A percentile compares a stretch with the other conserved stretches of the same genome.
These are phyloP conservation scores for Stenchaetothrips biformis DNA, from an alignment of 2,888 invertebrate genomes.

Conservation along the genomic window DNA sequence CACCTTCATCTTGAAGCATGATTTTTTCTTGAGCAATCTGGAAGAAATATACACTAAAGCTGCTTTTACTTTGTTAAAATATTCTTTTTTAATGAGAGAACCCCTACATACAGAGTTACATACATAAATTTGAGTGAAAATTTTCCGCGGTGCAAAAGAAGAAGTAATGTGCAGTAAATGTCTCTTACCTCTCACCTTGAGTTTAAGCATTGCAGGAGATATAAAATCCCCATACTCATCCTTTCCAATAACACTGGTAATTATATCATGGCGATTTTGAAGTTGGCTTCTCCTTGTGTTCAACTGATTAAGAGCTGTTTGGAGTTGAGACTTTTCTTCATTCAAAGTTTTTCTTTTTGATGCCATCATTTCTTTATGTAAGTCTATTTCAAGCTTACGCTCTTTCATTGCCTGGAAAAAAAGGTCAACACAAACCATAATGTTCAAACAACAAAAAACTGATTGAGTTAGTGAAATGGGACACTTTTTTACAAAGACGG, in stretches of 20 bases:
- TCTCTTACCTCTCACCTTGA: constrained; percentile 46
- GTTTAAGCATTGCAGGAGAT: constrained; percentile 67
- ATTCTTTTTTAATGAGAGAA: no score
- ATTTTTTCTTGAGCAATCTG: constrained; percentile 59
- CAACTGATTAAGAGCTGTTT: constrained; percentile 59
- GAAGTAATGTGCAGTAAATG: background rate
- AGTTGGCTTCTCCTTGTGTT: constrained; percentile 60
- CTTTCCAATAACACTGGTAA: constrained; percentile 55
- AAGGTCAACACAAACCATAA: constrained; percentile 5
- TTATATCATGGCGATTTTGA: constrained; percentile 54
- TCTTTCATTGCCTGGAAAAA: constrained; percentile 59
- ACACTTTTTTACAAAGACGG: no score
- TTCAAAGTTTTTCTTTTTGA: constrained; percentile 58
- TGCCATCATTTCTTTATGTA: constrained; percentile 59
- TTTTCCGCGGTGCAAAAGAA: background rate
- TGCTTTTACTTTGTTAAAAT: no score
- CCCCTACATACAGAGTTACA: background rate
- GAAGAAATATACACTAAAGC: background rate
- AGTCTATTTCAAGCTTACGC: constrained; percentile 59
- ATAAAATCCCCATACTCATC: constrained; percentile 68
- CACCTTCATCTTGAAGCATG: constrained; percentile 68
- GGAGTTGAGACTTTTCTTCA: constrained; percentile 59
- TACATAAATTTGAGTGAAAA: background rate
- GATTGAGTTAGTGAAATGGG: no score
- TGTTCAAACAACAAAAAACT: background rate